Base-by-base conservation (phyloP, 2,113 vertebrate species). In the Pycnonotus jocosus region DNA sequence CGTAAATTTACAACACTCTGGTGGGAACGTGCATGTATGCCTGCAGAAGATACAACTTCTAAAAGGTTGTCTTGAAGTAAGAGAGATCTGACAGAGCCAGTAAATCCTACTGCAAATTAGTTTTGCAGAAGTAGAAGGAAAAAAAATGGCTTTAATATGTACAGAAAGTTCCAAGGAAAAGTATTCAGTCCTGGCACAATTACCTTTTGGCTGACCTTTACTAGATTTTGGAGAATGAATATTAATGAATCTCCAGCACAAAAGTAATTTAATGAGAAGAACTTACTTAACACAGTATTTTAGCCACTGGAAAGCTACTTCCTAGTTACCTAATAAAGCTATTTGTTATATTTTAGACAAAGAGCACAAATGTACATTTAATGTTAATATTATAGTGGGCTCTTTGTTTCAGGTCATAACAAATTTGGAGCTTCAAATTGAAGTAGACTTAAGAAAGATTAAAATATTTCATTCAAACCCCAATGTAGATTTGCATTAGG, bases 201-300 rank as follows among this genome's bases (percentile, higher is more conserved):
- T 89, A 79, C 65, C 22, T 84, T 86, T 93, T 86, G 72, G 56
- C 64, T 94, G 91, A 88, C 76, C 53, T 93, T 92, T 88, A 5
- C 53, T 70, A 62, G 47, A 81, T 74, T 94, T 86, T 78, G 56
- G 56, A 37, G 51, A 81, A 92, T 60, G 5, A 94, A 91, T 93
- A 81, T 88, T 86, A 86, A 96, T 78, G 60, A 84, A 44, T 37
- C 35, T 74, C 24, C 25, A 68, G 33, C 24, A 74, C 37, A 74
- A 68, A 94, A 88, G n/a, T 47, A 86, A 92, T 81, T 70, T 83
- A 86, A 91, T 53, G 53, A 81, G 42, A 56, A 82, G 86, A 73
- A 47, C 12, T 62, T 81, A n/a, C 22, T 62, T 80, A 73, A 48
- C 35, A 48, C 25, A 35, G 37, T 48, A 61, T 76, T 94, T 93